Evolutionary conservation across 2,113 vertebrate genomes (phyloP).

Genomic region (Antechinus flavipes): DNA sequence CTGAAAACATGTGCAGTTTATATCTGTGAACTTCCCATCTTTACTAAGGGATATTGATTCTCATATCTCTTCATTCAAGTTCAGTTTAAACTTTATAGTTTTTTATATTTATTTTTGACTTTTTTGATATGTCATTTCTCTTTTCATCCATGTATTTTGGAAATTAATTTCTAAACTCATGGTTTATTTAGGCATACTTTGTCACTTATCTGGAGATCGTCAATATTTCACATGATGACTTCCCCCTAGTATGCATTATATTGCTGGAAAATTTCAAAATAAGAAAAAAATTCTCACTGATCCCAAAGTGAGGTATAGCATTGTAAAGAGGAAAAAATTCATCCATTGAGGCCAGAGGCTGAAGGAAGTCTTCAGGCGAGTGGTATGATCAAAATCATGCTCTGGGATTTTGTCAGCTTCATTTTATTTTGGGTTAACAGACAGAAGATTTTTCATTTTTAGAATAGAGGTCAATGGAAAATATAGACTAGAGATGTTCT

Average conservation of each 20-base stretch:
- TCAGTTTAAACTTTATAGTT: background rate
- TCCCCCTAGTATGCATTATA: background rate
- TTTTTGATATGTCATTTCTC: background rate
- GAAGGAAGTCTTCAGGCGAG: background rate
- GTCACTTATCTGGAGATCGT: background rate
- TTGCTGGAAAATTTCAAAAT: background rate
- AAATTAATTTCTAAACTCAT: background rate
- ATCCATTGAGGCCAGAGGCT: background rate
- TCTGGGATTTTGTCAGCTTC: background rate
- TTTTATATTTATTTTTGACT: background rate
- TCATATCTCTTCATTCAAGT: background rate
- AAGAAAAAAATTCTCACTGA: background rate
- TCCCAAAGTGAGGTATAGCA: background rate
- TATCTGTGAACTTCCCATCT: background rate
- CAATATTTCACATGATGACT: background rate
- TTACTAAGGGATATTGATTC: background rate
- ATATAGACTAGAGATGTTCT: background rate
- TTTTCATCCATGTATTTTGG: background rate
- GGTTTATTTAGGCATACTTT: background rate
- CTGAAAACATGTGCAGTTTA: background rate
- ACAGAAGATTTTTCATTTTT: background rate
- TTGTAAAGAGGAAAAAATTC: background rate
- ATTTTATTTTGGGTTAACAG: background rate
- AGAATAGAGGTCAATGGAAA: background rate
- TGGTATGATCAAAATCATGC: background rate